A percentile compares a stretch with the other conserved stretches of the same genome.
phyloP scores from a whole-genome alignment of 2,113 vertebrate species.

The Erythrolamprus reginae region DNA sequence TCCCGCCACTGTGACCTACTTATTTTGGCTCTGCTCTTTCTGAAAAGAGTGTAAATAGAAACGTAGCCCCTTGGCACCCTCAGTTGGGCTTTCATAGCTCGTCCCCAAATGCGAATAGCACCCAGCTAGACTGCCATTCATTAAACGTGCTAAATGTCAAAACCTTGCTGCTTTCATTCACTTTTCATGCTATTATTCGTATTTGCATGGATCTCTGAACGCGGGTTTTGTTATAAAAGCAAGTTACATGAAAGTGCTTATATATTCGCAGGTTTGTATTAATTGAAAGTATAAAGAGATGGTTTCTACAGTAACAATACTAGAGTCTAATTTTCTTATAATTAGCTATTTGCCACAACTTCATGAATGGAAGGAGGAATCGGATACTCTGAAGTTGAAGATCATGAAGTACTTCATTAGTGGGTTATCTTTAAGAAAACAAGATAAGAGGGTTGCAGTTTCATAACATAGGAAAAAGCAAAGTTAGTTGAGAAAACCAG shows the following conservation, averaged over 20 bases:
- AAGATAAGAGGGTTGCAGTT: not conserved
- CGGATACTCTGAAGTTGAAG: not conserved
- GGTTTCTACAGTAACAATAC: not conserved
- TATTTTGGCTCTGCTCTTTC: constrained; percentile 17
- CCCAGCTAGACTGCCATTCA: not conserved
- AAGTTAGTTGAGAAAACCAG: not conserved
- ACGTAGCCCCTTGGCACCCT: not conserved
- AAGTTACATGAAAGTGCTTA: not conserved
- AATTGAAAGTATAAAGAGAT: not conserved
- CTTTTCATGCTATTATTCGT: constrained; percentile 5
- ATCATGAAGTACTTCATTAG: not conserved
- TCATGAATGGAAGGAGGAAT: not conserved
- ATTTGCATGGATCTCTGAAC: not conserved
- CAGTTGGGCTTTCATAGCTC: not conserved
- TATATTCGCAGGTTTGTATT: not conserved
- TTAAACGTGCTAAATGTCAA: constrained; percentile 16
- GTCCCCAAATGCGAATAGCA: not conserved
- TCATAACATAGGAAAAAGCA: not conserved
- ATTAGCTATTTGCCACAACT: not conserved
- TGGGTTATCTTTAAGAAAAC: not conserved
- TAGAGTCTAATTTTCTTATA: not conserved
- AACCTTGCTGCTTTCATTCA: not conserved
- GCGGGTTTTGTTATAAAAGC: not conserved
- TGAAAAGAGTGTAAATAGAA: constrained; percentile 17
- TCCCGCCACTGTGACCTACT: constrained; percentile 16